Evolutionary conservation across 2,113 vertebrate genomes (phyloP).

Genomic region (Pelodiscus sinensis): DNA sequence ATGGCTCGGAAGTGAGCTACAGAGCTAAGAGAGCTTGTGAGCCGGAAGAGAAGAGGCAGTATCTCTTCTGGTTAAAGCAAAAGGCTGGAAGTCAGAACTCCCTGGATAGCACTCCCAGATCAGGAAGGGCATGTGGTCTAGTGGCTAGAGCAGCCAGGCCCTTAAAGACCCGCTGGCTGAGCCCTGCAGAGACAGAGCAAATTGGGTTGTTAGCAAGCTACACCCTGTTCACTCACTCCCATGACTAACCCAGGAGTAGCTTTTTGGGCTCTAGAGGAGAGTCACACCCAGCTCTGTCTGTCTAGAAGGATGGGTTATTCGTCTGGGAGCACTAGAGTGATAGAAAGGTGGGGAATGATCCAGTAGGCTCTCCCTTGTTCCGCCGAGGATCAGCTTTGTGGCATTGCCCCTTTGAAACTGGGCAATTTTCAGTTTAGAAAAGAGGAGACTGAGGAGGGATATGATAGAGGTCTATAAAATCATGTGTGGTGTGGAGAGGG

Average conservation of each 20-base stretch:
- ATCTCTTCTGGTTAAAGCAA: background rate
- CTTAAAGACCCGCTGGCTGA: background rate
- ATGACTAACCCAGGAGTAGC: background rate
- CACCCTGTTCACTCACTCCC: fast-evolving
- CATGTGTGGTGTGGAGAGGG: too few species aligned
- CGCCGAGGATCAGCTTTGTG: background rate
- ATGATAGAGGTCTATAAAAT: too few species aligned
- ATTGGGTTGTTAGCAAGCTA: background rate
- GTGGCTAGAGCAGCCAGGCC: fast-evolving
- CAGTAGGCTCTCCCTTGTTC: background rate
- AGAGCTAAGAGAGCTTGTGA: background rate
- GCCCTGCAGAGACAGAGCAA: background rate
- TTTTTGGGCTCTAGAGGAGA: background rate
- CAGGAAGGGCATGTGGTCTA: background rate
- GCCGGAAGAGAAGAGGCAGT: background rate
- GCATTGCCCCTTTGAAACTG: too few species aligned
- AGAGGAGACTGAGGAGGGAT: too few species aligned
- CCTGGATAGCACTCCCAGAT: background rate
- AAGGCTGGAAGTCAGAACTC: fast-evolving
- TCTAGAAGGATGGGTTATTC: background rate
- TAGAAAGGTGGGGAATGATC: background rate
- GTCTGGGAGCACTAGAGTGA: background rate
- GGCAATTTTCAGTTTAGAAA: too few species aligned
- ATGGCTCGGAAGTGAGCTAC: fast-evolving
- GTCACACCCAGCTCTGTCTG: background rate